Conservation (phyloP, 2,797 vertebrate genomes). For the Sebastolobus altivelis region DNA sequence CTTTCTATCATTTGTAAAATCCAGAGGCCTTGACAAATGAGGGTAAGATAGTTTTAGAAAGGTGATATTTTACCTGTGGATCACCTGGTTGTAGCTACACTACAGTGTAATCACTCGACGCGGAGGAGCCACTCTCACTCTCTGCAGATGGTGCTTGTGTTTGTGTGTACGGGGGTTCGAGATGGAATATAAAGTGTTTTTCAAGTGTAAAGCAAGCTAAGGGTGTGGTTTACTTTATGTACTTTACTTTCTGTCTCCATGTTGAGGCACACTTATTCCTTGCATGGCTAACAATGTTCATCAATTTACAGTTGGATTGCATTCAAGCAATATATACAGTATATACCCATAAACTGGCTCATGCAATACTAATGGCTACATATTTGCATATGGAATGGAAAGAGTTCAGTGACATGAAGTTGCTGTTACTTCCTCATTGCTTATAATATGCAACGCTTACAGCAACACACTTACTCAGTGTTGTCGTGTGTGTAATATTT, state of each 20-base stretch:
- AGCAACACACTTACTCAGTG: background rate
- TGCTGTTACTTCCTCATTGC: conserved; percentile 2
- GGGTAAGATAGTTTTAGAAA: background rate
- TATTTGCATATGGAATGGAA: background rate
- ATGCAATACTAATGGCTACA: background rate
- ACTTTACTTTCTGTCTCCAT: background rate
- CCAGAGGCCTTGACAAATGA: background rate
- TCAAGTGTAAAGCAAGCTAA: background rate
- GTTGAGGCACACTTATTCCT: background rate
- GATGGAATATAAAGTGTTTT: background rate
- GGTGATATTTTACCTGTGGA: conserved; percentile 9
- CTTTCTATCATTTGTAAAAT: conserved; percentile 11
- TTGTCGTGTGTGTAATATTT: conserved; percentile 23
- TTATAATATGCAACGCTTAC: background rate
- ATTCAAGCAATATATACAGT: background rate
- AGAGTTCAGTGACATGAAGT: background rate
- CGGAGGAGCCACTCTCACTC: conserved; percentile 21
- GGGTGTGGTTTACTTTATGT: background rate
- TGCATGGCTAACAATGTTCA: background rate
- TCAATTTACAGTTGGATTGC: background rate
- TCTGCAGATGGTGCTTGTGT: conserved; percentile 13
- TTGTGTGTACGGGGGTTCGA: background rate
- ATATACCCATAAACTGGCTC: background rate
- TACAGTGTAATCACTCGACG: conserved; percentile 21
- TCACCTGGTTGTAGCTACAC: conserved; percentile 29